A percentile compares a stretch with the other conserved stretches of the same genome.
Conservation (phyloP, 1,140 invertebrate genomes). For the Sinella curviseta region DNA sequence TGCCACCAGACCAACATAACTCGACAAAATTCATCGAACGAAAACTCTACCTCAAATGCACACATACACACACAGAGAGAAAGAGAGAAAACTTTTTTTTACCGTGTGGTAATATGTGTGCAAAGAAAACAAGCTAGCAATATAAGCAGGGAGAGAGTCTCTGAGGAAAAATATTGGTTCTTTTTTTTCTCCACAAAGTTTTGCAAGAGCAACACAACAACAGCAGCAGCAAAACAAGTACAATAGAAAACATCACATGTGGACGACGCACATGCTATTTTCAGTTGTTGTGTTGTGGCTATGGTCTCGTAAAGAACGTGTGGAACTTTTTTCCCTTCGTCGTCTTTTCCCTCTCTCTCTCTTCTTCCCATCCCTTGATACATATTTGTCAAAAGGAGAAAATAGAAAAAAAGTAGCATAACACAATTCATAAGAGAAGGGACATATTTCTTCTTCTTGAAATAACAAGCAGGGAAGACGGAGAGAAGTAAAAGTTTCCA, state of each 20-base stretch:
- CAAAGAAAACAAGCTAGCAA: background rate
- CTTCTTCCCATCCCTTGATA: background rate
- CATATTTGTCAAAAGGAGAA: conserved; percentile 13
- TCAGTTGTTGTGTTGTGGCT: background rate
- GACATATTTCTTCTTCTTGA: background rate
- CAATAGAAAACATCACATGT: background rate
- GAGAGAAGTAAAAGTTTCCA: background rate
- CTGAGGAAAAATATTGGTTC: conserved; percentile 46
- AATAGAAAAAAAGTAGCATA: conserved; percentile 9
- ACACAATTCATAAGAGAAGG: conserved; percentile 16
- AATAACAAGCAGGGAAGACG: background rate
- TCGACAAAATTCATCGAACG: too few species aligned
- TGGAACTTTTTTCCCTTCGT: background rate
- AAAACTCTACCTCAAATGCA: too few species aligned
- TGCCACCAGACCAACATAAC: too few species aligned
- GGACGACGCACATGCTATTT: background rate
- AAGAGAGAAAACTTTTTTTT: too few species aligned
- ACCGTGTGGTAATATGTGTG: background rate
- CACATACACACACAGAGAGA: too few species aligned
- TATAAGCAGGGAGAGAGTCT: conserved; percentile 26
- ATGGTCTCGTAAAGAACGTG: too few species aligned
- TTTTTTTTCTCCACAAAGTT: conserved; percentile 29
- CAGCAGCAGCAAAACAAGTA: background rate
- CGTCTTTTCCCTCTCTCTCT: background rate
- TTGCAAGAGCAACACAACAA: conserved; percentile 25